Conservation (phyloP, 2,113 vertebrate genomes). For the Tragelaphus strepsiceros region DNA sequence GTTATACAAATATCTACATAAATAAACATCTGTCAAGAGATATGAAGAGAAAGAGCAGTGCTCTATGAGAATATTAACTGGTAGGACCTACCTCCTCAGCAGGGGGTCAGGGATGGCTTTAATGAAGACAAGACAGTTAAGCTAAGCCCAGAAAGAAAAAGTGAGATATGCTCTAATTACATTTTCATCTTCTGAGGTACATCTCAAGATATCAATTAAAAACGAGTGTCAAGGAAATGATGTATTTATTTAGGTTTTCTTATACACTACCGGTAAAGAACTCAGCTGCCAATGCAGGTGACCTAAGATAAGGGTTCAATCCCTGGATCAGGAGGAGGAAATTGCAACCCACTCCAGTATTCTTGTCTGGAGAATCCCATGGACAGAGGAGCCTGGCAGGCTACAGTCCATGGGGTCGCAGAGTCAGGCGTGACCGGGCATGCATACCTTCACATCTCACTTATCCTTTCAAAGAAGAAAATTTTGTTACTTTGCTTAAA, state of each 20-base stretch:
- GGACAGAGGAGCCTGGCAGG: neutral
- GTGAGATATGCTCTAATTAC: neutral
- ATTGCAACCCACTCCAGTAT: neutral
- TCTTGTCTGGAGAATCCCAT: neutral
- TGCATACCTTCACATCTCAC: neutral
- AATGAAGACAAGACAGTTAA: neutral
- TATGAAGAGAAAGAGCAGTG: neutral
- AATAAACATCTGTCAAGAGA: neutral
- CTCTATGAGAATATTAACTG: neutral
- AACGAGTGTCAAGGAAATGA: neutral
- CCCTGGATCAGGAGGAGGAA: neutral
- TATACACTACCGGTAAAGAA: neutral
- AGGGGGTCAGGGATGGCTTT: neutral
- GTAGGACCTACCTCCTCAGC: neutral
- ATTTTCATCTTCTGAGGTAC: neutral
- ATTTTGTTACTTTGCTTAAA: conserved; percentile 17
- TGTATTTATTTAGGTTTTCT: neutral
- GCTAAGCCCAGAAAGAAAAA: neutral
- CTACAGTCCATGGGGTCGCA: neutral
- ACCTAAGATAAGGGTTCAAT: neutral
- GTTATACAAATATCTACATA: neutral
- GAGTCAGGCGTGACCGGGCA: neutral
- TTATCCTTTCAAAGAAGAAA: neutral
- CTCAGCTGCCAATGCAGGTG: neutral
- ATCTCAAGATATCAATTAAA: neutral